These are phyloP conservation scores for Craseonycteris thonglongyai DNA, from an alignment of 2,113 vertebrate species.

Conservation along the genomic window DNA sequence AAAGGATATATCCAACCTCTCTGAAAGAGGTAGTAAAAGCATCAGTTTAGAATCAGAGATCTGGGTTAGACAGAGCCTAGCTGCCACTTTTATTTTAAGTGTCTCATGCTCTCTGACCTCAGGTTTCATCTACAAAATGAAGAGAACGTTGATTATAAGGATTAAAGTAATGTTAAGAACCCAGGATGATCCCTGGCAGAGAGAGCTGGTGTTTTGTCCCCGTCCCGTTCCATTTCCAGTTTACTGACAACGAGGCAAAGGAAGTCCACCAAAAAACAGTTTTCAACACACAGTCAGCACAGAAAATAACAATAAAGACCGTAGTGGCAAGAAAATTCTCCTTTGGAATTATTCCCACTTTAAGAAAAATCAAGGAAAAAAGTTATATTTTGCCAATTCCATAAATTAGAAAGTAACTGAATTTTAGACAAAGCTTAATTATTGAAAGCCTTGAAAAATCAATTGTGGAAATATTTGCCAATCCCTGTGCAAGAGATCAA, in stretches of 20 bases:
- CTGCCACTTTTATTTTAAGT: background rate
- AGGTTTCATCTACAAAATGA: background rate
- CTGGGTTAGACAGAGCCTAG: background rate
- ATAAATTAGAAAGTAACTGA: background rate
- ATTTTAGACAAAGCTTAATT: background rate
- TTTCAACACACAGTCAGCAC: background rate
- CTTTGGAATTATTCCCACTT: background rate
- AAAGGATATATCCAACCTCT: background rate
- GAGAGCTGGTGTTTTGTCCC: background rate
- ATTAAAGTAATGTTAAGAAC: background rate
- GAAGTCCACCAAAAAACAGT: background rate
- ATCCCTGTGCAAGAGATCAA: background rate
- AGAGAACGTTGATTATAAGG: background rate
- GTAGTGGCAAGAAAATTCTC: background rate
- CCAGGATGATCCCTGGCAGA: background rate
- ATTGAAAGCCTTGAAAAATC: background rate
- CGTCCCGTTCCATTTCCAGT: background rate
- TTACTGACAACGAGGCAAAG: background rate
- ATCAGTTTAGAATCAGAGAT: background rate
- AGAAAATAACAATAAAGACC: background rate
- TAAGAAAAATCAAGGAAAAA: background rate
- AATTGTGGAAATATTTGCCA: background rate
- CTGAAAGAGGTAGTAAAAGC: background rate
- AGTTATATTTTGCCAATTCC: background rate
- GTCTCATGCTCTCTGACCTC: background rate